Evolutionary conservation across 2,113 vertebrate genomes (phyloP).

Genomic region (Macaca mulatta): DNA sequence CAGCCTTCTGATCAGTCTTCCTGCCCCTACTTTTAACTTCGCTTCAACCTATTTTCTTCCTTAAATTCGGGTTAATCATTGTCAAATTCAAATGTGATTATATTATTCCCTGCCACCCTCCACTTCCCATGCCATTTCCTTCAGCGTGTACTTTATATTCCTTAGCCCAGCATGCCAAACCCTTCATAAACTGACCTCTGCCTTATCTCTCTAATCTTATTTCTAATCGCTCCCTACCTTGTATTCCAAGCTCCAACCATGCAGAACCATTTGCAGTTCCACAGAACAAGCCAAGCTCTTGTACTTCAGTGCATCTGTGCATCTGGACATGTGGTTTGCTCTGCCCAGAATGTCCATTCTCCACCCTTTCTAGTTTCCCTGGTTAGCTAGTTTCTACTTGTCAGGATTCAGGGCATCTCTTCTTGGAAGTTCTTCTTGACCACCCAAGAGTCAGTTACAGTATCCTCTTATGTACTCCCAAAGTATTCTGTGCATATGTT

Average conservation of each 20-base stretch:
- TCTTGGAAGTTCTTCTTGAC: neutral
- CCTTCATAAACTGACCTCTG: neutral
- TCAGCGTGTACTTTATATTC: neutral
- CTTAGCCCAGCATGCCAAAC: neutral
- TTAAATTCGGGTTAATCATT: neutral
- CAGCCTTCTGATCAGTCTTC: neutral
- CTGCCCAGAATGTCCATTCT: neutral
- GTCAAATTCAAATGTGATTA: neutral
- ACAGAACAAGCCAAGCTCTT: neutral
- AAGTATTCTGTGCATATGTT: neutral
- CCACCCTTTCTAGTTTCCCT: neutral
- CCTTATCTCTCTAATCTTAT: neutral
- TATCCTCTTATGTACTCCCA: neutral
- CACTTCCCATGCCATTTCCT: neutral
- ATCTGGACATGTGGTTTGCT: neutral
- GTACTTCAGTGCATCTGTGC: neutral
- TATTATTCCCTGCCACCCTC: neutral
- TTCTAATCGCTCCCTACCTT: neutral
- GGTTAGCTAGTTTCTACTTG: neutral
- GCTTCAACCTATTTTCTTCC: neutral
- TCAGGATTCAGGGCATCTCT: neutral
- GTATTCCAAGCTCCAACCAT: neutral
- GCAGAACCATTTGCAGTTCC: neutral
- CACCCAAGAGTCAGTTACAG: neutral
- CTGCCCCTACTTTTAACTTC: neutral